These are phyloP conservation scores for Penaeus japonicus DNA, from an alignment of 1,140 invertebrate genomes.

Conservation along the genomic window DNA sequence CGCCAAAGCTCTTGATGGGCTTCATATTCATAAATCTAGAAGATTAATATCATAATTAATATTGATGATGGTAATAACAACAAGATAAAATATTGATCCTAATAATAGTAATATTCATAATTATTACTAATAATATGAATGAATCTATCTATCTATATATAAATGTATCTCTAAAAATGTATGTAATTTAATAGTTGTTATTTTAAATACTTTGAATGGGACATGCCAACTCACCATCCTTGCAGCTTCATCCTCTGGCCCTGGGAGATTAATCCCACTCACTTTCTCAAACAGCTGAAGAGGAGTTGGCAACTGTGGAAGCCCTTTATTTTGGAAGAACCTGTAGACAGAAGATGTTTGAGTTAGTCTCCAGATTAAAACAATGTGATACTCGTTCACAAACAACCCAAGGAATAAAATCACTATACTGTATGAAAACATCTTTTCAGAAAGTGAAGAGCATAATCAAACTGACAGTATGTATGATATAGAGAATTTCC, in stretches of 20 bases:
- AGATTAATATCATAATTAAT: not conserved
- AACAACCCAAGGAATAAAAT: not conserved
- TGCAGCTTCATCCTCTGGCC: slow-evolving; percentile 29
- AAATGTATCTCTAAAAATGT: not conserved
- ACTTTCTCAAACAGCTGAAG: slow-evolving; percentile 41
- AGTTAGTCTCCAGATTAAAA: not conserved
- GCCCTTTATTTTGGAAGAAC: slow-evolving; percentile 32
- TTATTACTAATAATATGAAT: too few species aligned
- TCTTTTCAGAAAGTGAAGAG: too few species aligned
- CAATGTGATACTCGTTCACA: not conserved
- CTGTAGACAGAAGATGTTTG: not conserved
- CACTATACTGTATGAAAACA: too few species aligned
- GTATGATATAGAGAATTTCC: too few species aligned
- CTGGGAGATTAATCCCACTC: slow-evolving; percentile 32
- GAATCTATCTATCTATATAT: too few species aligned
- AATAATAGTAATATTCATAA: not conserved
- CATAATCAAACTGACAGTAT: too few species aligned
- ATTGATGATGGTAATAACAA: too few species aligned
- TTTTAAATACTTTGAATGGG: not conserved
- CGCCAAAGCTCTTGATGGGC: slow-evolving; percentile 37
- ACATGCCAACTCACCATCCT: slow-evolving; percentile 21
- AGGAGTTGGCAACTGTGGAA: slow-evolving; percentile 31
- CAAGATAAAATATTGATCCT: not conserved
- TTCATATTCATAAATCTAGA: slow-evolving; percentile 43
- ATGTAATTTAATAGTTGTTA: not conserved